Evolutionary conservation across 2,113 vertebrate genomes (phyloP).

Genomic region (Coreoperca whiteheadi): DNA sequence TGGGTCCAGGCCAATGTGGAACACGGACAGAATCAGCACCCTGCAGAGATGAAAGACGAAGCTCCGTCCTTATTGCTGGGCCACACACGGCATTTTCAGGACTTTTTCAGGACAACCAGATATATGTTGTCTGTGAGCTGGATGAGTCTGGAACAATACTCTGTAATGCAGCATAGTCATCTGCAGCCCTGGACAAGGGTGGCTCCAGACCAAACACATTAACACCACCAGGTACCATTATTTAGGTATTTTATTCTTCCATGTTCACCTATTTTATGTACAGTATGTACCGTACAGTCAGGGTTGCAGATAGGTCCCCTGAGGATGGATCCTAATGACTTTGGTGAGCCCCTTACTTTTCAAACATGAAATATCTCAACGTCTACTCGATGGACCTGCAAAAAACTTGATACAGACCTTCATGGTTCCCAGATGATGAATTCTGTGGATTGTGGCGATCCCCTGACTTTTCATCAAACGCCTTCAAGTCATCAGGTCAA

Average conservation of each 20-base stretch:
- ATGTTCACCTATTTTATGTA: background rate
- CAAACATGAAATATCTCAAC: background rate
- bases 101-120: conserved; percentile 16
- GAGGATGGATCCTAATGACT: too few relatives aligned
- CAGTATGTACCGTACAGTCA: background rate
- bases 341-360: too few relatives aligned
- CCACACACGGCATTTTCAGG: background rate
- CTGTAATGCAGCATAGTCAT: background rate
- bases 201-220: background rate
- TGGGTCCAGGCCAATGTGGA: conserved; percentile 26
- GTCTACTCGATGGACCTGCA: background rate
- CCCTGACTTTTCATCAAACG: background rate
- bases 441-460: background rate
- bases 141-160: background rate
- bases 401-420: background rate
- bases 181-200: background rate
- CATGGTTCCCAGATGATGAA: background rate
- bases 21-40: conserved; percentile 8
- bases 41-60: conserved; percentile 59
- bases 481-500: background rate
- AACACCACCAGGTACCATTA: background rate
- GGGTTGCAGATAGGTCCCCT: too few relatives aligned
- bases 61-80: background rate
- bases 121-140: background rate
- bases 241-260: background rate